Evolutionary conservation across 1,140 invertebrate species (phyloP).

Genomic region (Phocides pigmalion): DNA sequence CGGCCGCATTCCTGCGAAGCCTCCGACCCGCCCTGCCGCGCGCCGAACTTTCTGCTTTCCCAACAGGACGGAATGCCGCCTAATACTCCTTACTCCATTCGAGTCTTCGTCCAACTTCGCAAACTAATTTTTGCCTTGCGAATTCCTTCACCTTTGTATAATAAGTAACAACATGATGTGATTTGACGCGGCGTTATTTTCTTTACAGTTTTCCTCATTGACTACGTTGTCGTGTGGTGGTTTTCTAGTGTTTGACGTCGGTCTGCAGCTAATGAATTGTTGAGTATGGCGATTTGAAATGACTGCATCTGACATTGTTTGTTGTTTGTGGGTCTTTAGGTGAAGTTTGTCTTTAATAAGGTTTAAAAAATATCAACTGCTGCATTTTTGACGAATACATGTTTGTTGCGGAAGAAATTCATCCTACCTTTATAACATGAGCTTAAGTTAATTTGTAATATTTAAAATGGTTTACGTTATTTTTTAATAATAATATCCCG

Average conservation of each 20-base stretch:
- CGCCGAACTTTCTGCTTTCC: constrained; percentile 69
- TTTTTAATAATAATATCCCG: too few species aligned
- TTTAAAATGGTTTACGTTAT: too few species aligned
- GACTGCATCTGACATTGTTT: too few species aligned
- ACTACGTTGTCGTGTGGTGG: not conserved
- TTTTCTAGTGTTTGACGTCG: not conserved
- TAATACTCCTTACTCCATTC: constrained; percentile 42
- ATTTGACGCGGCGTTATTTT: constrained; percentile 9
- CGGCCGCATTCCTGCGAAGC: constrained; percentile 77
- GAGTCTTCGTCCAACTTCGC: constrained; percentile 27
- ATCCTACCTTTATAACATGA: too few species aligned
- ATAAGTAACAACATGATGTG: not conserved
- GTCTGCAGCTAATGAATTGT: not conserved
- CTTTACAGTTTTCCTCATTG: constrained; percentile 17
- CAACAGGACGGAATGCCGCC: constrained; percentile 63
- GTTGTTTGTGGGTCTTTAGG: too few species aligned
- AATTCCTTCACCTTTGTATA: constrained; percentile 9
- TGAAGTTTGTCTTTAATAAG: too few species aligned
- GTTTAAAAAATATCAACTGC: too few species aligned
- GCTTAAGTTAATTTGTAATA: too few species aligned
- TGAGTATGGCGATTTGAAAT: not conserved
- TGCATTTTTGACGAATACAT: too few species aligned
- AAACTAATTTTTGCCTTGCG: constrained; percentile 22
- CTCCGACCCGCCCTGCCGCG: constrained; percentile 64
- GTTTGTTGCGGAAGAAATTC: too few species aligned